phyloP scores from a whole-genome alignment of 35 echinoderm and acorn worm species.

The Lytechinus pictus region DNA sequence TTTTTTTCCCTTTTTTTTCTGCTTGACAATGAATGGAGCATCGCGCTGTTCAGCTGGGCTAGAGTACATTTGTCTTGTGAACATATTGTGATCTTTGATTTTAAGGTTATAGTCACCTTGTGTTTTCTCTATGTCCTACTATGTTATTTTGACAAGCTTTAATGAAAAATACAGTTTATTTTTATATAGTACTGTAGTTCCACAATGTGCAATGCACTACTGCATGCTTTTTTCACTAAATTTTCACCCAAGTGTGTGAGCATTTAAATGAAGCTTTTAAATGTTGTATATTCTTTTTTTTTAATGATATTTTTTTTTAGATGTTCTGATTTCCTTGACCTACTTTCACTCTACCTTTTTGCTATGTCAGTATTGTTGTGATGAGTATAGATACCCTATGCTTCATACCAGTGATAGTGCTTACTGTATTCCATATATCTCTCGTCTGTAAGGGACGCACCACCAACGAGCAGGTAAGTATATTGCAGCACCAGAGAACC shows the following conservation, averaged over 20 bases:
- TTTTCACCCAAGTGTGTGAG: not conserved
- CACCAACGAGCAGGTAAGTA: slow-evolving; percentile 97
- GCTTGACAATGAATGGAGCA: not conserved
- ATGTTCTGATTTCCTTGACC: slow-evolving; percentile 35
- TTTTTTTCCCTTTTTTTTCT: not conserved
- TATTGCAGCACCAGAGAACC: not conserved
- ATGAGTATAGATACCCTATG: slow-evolving; percentile 72
- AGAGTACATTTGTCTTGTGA: not conserved
- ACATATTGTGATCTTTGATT: not conserved
- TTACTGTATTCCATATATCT: slow-evolving; percentile 86
- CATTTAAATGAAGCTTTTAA: not conserved
- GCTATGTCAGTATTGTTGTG: slow-evolving; percentile 9
- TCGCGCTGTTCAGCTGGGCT: not conserved
- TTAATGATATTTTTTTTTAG: not conserved
- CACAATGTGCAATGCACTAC: not conserved
- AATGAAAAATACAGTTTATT: not conserved
- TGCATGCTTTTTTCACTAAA: not conserved
- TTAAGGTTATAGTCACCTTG: not conserved
- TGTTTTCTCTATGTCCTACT: not conserved
- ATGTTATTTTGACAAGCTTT: not conserved
- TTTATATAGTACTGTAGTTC: not conserved
- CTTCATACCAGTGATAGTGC: slow-evolving; percentile 86
- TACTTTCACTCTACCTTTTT: not conserved
- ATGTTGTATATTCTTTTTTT: not conserved
- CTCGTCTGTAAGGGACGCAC: slow-evolving; percentile 92